Conservation (phyloP, 2,113 vertebrate genomes). For the Aptenodytes patagonicus region DNA sequence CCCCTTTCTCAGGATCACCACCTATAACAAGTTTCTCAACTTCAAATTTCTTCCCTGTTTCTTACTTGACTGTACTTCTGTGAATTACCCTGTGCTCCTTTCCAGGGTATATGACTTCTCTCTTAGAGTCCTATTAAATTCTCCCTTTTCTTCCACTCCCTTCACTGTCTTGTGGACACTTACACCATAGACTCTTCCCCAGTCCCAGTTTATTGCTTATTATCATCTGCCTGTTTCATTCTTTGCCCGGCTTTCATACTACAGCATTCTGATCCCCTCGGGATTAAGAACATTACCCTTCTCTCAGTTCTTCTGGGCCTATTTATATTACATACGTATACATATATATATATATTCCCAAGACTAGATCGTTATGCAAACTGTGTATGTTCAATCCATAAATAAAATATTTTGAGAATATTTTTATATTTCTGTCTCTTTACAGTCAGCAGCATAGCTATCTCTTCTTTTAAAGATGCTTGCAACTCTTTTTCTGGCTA, state of each 20-base stretch:
- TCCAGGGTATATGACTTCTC: not conserved
- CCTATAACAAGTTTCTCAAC: slow-evolving; percentile 33
- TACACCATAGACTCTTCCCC: not conserved
- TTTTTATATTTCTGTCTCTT: not conserved
- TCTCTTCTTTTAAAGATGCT: slow-evolving; percentile 33
- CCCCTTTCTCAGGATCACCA: slow-evolving; percentile 39
- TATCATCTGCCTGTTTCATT: not conserved
- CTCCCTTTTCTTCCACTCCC: not conserved
- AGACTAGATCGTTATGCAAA: not conserved
- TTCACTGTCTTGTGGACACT: not conserved
- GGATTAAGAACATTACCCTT: not conserved
- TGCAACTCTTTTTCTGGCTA: slow-evolving; percentile 34
- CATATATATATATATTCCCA: not conserved
- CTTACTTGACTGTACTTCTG: not conserved
- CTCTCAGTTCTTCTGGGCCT: not conserved
- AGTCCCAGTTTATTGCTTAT: not conserved
- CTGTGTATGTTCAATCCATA: not conserved
- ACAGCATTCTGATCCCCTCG: not conserved
- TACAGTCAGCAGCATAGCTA: not conserved
- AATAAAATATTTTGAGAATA: not conserved
- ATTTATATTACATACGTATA: not conserved
- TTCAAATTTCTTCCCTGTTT: not conserved
- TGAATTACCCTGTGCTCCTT: not conserved
- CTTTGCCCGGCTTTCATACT: not conserved
- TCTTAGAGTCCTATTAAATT: not conserved